Base-by-base conservation (phyloP, 2,113 vertebrate species). In the Oncorhynchus kisutch region DNA sequence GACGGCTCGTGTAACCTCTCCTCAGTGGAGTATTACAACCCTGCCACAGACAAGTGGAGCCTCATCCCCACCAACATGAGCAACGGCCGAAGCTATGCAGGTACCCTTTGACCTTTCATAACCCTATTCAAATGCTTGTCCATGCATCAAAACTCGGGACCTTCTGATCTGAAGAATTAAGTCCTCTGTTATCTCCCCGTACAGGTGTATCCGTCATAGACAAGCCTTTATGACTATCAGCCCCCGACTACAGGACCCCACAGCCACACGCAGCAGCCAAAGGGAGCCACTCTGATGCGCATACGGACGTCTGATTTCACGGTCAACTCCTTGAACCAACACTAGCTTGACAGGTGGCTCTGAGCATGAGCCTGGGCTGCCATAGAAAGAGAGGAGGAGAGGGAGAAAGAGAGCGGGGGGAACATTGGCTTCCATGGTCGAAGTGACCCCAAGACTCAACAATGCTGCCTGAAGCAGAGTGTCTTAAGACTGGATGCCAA, bases 1-100 rank as follows among this genome's bases (percentile, higher is more conserved):
- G 97, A 99, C 2, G 97, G 97, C 0, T 98, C 97, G 48, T 98
- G 96, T 80, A 99, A 98, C 81, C 85, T 99, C 85, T 96, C 97
- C 31, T 99, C 97, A 0, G 97, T 99, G 64, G 97, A 99, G 81
- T 98, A 94, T 86, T 99, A 99, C 85, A 97, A 97, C 87, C 96
- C 97, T 0, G 91, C 93, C 84, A 92, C 92, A 0, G 97, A 99
- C 92, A 98, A 96, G 73, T 99, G 97, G 97, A 97, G 95, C 0
- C 93, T 99, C 71, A 86, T 99, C 57, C 97, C 97, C 6, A 96
- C 93, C 74, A 98, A 96, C 91, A 98, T 99, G 97, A 96, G 96
- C 93, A 99, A 96, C 0, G 97, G 97, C 39, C 94, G 97, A 73
- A 99, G 97, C 92, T 99, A 99, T 0, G 97, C 97, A 84, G 97